Conservation (phyloP, 1,140 invertebrate genomes). For the Microplitis mediator region DNA sequence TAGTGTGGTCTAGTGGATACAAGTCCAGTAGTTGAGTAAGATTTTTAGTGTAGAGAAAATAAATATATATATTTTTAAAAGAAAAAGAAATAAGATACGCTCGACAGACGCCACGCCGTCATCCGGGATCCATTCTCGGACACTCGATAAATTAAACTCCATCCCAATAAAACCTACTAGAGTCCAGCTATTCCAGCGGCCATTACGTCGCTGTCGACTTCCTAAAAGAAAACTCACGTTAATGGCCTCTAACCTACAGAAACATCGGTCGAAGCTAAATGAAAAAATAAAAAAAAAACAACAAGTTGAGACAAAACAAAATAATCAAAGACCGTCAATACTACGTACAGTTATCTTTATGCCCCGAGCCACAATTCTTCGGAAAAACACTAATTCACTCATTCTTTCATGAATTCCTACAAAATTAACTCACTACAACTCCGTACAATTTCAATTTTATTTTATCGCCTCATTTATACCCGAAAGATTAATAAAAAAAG, state of each 20-base stretch:
- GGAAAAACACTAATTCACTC: too few species aligned
- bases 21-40: neutral
- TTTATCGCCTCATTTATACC: too few species aligned
- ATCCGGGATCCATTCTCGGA: constrained; percentile 1
- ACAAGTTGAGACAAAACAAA: too few species aligned
- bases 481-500: too few species aligned
- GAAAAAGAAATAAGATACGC: neutral
- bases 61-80: neutral
- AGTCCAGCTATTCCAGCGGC: neutral
- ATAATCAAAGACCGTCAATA: too few species aligned
- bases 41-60: neutral
- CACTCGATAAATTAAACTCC: constrained; percentile 18
- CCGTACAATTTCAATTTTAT: too few species aligned
- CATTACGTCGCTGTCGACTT: neutral
- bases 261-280: neutral
- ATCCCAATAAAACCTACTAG: neutral
- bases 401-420: too few species aligned
- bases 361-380: too few species aligned
- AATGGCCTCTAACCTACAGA: neutral
- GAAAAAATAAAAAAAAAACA: neutral
- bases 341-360: too few species aligned
- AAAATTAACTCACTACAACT: too few species aligned
- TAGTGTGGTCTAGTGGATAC: too few species aligned
- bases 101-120: neutral
- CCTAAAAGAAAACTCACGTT: neutral